Evolutionary conservation across 1,140 invertebrate genomes (phyloP).

Genomic region (Cephus cinctus): DNA sequence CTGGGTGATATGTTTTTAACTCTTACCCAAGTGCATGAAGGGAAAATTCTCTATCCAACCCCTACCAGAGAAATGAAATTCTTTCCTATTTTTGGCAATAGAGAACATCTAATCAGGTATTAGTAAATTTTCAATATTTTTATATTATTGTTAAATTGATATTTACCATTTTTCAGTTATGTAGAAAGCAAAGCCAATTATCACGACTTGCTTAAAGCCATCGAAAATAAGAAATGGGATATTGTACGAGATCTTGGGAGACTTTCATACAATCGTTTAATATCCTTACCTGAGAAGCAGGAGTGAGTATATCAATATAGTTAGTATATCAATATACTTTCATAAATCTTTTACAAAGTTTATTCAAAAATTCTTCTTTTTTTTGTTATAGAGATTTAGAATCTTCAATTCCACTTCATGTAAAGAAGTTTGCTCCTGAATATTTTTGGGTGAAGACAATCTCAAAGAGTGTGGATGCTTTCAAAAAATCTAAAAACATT

Average conservation of each 20-base stretch:
- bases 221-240: conserved; percentile 36
- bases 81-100: conserved; percentile 42
- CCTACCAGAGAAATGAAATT: conserved; percentile 18
- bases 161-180: conserved; percentile 23
- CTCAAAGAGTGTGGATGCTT: conserved; percentile 34
- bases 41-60: conserved; percentile 29
- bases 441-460: conserved; percentile 45
- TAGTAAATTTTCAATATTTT: not conserved
- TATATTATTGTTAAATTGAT: conserved; percentile 6
- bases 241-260: conserved; percentile 19
- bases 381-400: conserved; percentile 18
- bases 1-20: conserved; percentile 32
- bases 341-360: conserved; percentile 3
- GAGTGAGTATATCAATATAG: conserved; percentile 3
- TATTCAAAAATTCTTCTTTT: conserved; percentile 2
- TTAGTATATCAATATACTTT: conserved; percentile 5
- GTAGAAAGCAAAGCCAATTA: conserved; percentile 22
- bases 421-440: conserved; percentile 33
- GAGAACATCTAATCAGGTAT: conserved; percentile 33
- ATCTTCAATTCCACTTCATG: conserved; percentile 31
- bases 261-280: conserved; percentile 17
- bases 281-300: conserved; percentile 2
- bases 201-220: conserved; percentile 12
- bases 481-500: conserved; percentile 39
- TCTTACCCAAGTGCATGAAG: conserved; percentile 28